phyloP scores from a whole-genome alignment of 2,113 vertebrate genomes.

The Candoia aspera region DNA sequence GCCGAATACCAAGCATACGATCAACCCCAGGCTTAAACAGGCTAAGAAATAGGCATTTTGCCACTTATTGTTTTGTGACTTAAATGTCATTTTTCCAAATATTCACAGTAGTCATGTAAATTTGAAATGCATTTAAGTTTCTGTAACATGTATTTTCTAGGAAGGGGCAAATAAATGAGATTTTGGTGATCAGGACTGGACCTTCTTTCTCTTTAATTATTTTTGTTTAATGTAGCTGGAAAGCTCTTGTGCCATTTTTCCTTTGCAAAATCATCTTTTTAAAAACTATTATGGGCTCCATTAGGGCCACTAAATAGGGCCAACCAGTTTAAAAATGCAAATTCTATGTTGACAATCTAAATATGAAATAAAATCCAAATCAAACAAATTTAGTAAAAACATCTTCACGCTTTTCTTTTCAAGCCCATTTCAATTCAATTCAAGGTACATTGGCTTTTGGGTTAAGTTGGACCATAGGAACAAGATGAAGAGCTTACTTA shows the following conservation, averaged over 20 bases:
- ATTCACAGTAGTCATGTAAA: conserved; percentile 12
- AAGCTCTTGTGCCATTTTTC: not conserved
- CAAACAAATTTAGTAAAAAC: not conserved
- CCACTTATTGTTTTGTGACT: conserved; percentile 67
- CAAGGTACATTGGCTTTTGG: not conserved
- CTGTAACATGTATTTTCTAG: not conserved
- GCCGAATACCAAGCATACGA: conserved; percentile 59
- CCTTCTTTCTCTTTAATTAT: not conserved
- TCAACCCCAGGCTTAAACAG: conserved; percentile 56
- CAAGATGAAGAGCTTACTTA: not conserved
- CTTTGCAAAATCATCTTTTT: not conserved
- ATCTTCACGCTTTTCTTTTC: not conserved
- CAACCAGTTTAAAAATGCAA: not conserved
- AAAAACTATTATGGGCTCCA: not conserved
- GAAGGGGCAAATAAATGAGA: not conserved
- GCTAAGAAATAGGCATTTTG: conserved; percentile 64
- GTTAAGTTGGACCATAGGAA: not conserved
- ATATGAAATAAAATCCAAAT: not conserved
- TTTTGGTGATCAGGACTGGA: not conserved
- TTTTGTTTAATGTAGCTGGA: not conserved
- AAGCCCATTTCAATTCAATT: too few species aligned
- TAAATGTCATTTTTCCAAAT: conserved; percentile 67
- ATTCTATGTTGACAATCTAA: not conserved
- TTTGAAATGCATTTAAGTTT: conserved; percentile 3
- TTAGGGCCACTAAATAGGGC: not conserved